phyloP scores from a whole-genome alignment of 2,113 vertebrate species.

The Candoia aspera region DNA sequence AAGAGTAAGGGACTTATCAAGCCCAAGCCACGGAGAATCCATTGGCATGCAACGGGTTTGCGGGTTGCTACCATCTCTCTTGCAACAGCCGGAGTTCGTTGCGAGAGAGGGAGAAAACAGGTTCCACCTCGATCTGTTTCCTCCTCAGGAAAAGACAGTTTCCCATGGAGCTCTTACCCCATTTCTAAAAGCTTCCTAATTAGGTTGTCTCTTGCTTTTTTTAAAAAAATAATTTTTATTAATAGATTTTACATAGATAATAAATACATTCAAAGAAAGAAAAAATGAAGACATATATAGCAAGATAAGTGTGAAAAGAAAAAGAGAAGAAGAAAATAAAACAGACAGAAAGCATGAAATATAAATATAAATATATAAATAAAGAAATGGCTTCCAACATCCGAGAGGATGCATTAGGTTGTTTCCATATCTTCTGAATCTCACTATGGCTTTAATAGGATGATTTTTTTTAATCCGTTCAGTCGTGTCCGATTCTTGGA shows the following conservation, averaged over 20 bases:
- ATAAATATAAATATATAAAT: too few species aligned
- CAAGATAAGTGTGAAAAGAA: too few species aligned
- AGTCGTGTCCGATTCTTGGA: too few species aligned
- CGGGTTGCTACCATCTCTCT: background rate
- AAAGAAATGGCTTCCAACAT: too few species aligned
- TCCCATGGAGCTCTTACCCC: background rate
- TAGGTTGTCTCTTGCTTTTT: background rate
- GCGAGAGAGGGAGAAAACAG: background rate
- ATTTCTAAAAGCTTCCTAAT: background rate
- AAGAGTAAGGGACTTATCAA: background rate
- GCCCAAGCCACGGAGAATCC: background rate
- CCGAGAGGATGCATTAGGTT: too few species aligned
- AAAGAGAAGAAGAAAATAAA: too few species aligned
- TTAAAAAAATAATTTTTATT: too few species aligned
- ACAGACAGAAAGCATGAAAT: too few species aligned
- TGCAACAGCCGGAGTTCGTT: background rate
- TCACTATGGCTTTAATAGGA: background rate
- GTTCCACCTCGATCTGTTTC: background rate
- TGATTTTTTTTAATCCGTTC: too few species aligned
- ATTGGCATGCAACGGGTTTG: background rate
- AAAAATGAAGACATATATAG: too few species aligned
- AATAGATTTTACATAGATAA: too few species aligned
- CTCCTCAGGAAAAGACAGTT: background rate
- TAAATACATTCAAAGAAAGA: too few species aligned
- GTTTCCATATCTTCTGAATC: conserved; percentile 4